Evolutionary conservation across 2,888 invertebrate genomes (phyloP), one percentile per base, ranked within the genome.

Genomic region (Bursaphelenchus okinawaensis): DNA sequence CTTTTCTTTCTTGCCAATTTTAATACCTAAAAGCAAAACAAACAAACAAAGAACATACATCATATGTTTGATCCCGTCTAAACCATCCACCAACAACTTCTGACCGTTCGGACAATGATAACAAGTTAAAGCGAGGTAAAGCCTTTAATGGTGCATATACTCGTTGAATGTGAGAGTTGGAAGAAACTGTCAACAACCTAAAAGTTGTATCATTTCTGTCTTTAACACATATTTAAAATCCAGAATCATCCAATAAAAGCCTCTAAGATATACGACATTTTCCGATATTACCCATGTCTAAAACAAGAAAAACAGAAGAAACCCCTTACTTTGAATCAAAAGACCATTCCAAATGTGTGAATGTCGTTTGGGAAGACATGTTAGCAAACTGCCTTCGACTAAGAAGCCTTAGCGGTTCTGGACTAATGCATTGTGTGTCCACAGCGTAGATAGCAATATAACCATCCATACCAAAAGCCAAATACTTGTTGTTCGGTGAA

Each of bases 401-500:
- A 20, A 59, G 27, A 1, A 59, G 20, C 50, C 60, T 1, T 4
- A 59, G 51, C 59, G 60, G 60, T 29, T 59, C 60, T 4, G 52
- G 22, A 4, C 40, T 24, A 3, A 51, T 1, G 4, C 60, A 31
- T 1, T 26, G 20, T 9, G 12, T 19, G 52, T 59, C 60, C 2
- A 59, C 51, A 22, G 50, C 8, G 52, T 59, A 59, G 52, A 59
- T 27, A n/a, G 60, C 60, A 20, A 22, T 16, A 22, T 24, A 50
- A n/a, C 60, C 60, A 8, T 59, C 60, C 50, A 59, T 50, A 16
- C 60, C 60, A 27, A 59, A 59, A 12, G 60, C 60, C 50, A 59
- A 50, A 27, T 55, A 60, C 86, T 89, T 90, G 23, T 93, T 93
- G 86, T 95, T 89, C 0, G 95, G 95, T 82, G 94, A 94, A 84